A percentile compares a stretch with the other conserved stretches of the same genome.
Evolutionary conservation across 35 echinoderm and acorn worm species (phyloP).

Genomic region (Ptychodera flava): DNA sequence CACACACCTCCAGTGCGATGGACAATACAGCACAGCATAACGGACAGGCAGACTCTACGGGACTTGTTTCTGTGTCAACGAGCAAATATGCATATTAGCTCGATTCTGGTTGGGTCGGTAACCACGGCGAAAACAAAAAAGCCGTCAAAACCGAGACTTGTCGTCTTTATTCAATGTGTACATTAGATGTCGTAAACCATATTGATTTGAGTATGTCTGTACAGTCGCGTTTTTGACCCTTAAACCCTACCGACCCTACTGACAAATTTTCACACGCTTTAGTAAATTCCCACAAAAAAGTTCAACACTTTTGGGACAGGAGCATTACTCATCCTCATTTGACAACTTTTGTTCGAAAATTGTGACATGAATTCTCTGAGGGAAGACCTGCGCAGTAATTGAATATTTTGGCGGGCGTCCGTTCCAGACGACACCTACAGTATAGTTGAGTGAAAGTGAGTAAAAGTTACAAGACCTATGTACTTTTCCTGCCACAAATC

Average conservation of each 20-base stretch:
- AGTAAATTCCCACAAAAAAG: not conserved
- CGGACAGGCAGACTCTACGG: too few relatives aligned
- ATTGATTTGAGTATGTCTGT: not conserved
- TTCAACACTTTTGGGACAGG: not conserved
- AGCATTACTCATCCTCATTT: not conserved
- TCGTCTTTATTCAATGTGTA: not conserved
- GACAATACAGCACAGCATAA: not conserved
- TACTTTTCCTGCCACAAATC: not conserved
- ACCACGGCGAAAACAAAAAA: not conserved
- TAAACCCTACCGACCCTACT: not conserved
- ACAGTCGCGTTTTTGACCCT: not conserved
- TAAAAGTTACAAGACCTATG: not conserved
- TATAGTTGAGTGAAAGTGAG: not conserved
- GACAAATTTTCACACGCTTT: not conserved
- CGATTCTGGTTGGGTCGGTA: not conserved
- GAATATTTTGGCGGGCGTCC: not conserved
- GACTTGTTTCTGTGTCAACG: not conserved
- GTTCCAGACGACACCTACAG: not conserved
- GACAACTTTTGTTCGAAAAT: not conserved
- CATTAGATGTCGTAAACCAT: not conserved
- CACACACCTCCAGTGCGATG: not conserved
- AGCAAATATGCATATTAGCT: not conserved
- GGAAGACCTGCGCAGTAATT: not conserved
- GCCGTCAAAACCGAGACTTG: not conserved
- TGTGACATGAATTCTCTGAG: not conserved